Base-by-base conservation (phyloP, 64 coral and sea anemone species). In the Actinia equina region DNA sequence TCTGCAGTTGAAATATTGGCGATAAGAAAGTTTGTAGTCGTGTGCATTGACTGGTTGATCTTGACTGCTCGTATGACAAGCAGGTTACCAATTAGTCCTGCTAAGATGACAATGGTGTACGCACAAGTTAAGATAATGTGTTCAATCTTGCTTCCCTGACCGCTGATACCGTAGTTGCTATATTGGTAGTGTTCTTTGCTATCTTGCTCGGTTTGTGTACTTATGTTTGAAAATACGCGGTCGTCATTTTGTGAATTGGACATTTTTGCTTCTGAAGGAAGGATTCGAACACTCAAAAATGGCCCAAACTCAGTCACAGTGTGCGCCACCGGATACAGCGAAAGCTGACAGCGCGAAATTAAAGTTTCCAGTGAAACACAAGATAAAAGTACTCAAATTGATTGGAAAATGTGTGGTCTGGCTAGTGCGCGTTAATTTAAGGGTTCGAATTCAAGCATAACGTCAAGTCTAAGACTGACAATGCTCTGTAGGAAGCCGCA, bases 1-100 rank as follows among this genome's bases (percentile, higher is more conserved):
- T 94, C 92, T 79, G 92, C 76, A 1, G 44, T 59, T 8, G 92
- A 88, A 6, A 94, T 42, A 69, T 94, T 94, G 0, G 88, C 74
- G 2, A 94, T 82, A 15, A 94, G 77, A 69, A 46, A 94, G 59
- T 94, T 94, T 74, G 92, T 89, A 13, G 87, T 83, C 10, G 92
- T 89, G 61, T 87, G 92, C 92, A 94, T 94, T 9, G 43, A 43
- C 2, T 42, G 87, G 20, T 82, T 89, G 19, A 46, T 67, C 20
- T 60, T 57, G 58, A 89, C 92, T 27, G 88, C 83, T 6, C n/a
- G 53, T 10, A 94, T 84, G 22, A 94, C 92, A 15, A 90, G 46
- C 52, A 37, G 41, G 27, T 94, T 94, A 23, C 92, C 92, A 60
- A 52, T 70, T 18, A 89, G 8, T 11, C 92, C 92, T 4, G 89